These are phyloP conservation scores for Bombus picipes DNA, from an alignment of 1,140 invertebrate genomes.

Conservation along the genomic window DNA sequence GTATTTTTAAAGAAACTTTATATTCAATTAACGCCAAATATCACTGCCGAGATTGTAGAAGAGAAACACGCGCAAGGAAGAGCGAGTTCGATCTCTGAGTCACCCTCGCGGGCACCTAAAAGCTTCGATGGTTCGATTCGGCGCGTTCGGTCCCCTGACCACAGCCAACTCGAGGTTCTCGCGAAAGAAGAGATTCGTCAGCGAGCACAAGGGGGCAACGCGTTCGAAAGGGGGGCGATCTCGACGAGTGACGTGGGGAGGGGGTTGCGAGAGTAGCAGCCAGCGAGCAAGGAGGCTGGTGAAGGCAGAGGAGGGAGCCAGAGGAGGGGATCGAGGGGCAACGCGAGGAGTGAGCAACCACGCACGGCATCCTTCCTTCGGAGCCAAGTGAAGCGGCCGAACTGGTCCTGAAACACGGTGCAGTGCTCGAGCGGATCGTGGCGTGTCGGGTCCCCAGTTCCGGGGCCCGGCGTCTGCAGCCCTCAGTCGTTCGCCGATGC, in stretches of 20 bases:
- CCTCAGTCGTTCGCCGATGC: conserved; percentile 79
- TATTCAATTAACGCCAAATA: too few relatives aligned
- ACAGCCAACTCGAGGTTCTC: conserved; percentile 27
- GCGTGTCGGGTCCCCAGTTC: conserved; percentile 70
- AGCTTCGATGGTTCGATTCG: conserved; percentile 21
- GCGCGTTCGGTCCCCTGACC: conserved; percentile 27
- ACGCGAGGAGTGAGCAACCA: conserved; percentile 47
- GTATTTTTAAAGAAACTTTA: neutral
- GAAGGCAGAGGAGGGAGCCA: conserved; percentile 39
- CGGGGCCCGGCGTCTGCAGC: conserved; percentile 66
- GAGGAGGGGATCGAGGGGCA: conserved; percentile 33
- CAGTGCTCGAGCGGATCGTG: conserved; percentile 66
- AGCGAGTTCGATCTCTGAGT: neutral
- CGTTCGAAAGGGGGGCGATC: conserved; percentile 36
- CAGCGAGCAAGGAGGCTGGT: conserved; percentile 23
- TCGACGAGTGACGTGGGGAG: conserved; percentile 41
- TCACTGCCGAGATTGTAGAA: too few relatives aligned
- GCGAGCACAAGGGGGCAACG: conserved; percentile 32
- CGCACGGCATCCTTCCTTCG: conserved; percentile 72
- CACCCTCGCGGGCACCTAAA: neutral
- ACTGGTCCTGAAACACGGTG: conserved; percentile 76
- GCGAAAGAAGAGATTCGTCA: conserved; percentile 47
- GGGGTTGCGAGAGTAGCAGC: conserved; percentile 66
- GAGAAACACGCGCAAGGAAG: neutral
- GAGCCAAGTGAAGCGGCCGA: conserved; percentile 74